Base-by-base conservation (phyloP, 2,113 vertebrate genomes). In the Lontra canadensis region DNA sequence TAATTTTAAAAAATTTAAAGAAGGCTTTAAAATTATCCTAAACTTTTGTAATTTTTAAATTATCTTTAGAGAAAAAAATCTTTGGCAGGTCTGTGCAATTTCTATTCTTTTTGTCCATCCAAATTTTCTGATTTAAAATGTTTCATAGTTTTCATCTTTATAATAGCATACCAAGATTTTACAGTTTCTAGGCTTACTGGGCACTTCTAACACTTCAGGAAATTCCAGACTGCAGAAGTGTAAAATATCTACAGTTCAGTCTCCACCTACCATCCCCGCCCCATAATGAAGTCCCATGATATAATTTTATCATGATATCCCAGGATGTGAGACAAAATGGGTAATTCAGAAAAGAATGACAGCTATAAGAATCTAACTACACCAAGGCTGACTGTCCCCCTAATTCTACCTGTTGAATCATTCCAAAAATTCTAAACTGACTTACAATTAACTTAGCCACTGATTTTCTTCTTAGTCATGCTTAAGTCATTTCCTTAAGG, bases 121-220 rank as follows among this genome's bases (percentile, higher is more conserved):
- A 90, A 76, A 71, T 63, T 85, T 94, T 94, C 49, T 78, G 44
- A 93, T 93, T 94, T 94, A 82, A 94, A 94, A 78, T 39, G 31
- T 31, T 87, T 87, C 39, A 3, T 69, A 88, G 88, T 57, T 65
- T 76, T 88, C 13, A 57, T 74, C n/a, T 73, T 88, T 95, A 61
- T 91, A 57, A 78, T 12, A 94, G 34, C 17, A 69, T 11, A 74
- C 34, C 55, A 94, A 92, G 18, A 83, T 23, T 80, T 94, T 90
- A 87, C 25, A 90, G 25, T 82, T 92, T 74, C 0, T n/a, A 63
- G 20, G 36, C 79, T 90, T 92, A 55, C 5, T 44, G n/a, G 57
- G 25, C 12, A 69, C 17, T 52, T 87, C 31, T 59, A 67, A 90
- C 20, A 74, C 18, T 65, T 69, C 20, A 73, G 13, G 63, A 74